Conservation (phyloP, 2,113 vertebrate species). For the Lepus europaeus region DNA sequence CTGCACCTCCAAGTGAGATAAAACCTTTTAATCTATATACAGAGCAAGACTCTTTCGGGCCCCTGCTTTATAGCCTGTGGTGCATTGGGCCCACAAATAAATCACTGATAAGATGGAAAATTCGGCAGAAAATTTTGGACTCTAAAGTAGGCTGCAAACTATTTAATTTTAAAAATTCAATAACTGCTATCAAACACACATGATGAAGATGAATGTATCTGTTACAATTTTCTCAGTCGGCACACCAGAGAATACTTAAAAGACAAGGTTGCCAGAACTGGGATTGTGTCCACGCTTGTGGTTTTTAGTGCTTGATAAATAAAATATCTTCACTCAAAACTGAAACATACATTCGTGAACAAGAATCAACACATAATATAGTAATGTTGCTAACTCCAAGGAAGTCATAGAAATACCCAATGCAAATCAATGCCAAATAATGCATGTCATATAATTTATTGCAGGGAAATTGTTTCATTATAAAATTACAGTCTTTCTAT, state of each 20-base stretch:
- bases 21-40: constrained; percentile 53
- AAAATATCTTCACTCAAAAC: constrained; percentile 64
- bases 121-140: constrained; percentile 73
- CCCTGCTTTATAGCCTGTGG: constrained; percentile 55
- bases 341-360: constrained; percentile 28
- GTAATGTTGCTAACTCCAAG: not conserved
- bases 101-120: constrained; percentile 75
- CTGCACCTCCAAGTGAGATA: constrained; percentile 33
- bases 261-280: constrained; percentile 65
- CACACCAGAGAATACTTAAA: constrained; percentile 63
- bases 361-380: constrained; percentile 56
- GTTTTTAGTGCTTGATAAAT: constrained; percentile 69
- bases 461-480: constrained; percentile 10
- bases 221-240: constrained; percentile 63
- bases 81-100: constrained; percentile 69
- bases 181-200: constrained; percentile 72
- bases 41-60: constrained; percentile 54
- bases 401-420: constrained; percentile 20
- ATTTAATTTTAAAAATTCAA: constrained; percentile 69
- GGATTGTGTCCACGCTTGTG: constrained; percentile 31
- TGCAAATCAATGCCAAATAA: constrained; percentile 34
- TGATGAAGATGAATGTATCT: constrained; percentile 79
- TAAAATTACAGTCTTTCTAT: constrained; percentile 39
- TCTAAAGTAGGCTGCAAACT: constrained; percentile 65
- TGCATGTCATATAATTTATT: not conserved